Percentiles rank a stretch among this genome's conserved stretches.
phyloP scores from a whole-genome alignment of 2,113 vertebrate genomes.

The Acrocephalus kingi region DNA sequence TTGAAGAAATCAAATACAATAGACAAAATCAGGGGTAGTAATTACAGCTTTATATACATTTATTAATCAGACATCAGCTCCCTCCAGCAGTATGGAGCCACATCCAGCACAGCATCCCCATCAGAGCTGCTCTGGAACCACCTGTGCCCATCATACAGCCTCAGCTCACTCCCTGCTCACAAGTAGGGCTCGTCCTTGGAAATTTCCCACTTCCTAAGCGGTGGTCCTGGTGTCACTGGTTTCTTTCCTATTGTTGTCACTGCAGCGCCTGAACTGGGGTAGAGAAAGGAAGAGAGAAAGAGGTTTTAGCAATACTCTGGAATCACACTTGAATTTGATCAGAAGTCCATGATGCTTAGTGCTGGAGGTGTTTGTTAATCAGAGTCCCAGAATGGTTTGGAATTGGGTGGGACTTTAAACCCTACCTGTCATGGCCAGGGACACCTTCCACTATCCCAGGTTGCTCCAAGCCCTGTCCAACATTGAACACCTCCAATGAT shows the following conservation, averaged over 20 bases:
- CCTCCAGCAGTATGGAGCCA: neutral
- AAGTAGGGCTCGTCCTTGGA: slow-evolving; percentile 90
- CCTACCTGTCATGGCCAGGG: neutral
- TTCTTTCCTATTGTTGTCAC: slow-evolving; percentile 66
- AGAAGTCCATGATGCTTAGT: neutral
- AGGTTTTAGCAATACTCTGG: neutral
- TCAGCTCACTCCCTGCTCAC: slow-evolving; percentile 28
- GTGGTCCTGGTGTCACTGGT: slow-evolving; percentile 80
- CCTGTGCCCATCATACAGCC: neutral
- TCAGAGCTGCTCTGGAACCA: neutral
- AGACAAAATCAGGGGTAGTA: neutral
- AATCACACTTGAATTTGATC: neutral
- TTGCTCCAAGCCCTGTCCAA: fast-evolving
- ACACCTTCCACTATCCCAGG: neutral
- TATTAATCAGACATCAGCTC: neutral
- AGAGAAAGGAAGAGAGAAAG: neutral
- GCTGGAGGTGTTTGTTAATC: neutral
- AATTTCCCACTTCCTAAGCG: slow-evolving; percentile 73
- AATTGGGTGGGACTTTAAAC: neutral
- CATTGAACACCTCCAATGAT: neutral
- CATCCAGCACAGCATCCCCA: neutral
- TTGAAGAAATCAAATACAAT: neutral
- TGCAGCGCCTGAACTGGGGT: slow-evolving; percentile 68
- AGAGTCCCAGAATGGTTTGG: neutral
- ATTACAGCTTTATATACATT: neutral